Base-by-base conservation (phyloP, 1,140 invertebrate species). In the Drosophila repletoides region DNA sequence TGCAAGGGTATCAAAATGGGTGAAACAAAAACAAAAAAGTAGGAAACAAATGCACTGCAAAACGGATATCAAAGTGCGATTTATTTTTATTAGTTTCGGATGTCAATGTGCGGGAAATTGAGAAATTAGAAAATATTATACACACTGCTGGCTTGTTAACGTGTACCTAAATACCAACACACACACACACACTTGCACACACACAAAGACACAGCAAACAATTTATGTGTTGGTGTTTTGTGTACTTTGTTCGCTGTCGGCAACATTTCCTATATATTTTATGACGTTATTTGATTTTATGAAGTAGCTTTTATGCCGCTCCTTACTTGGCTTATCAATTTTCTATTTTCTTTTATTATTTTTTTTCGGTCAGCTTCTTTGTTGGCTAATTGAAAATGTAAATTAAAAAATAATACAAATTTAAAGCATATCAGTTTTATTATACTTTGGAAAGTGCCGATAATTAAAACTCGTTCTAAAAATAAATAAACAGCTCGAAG, bases 51-150 rank as follows among this genome's bases (percentile, higher is more conserved):
- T 58, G 58, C 77, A 76, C 21, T 65, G 68, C 51, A 65, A 60
- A 70, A 60, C 80, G 80, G 80, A 86, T 86, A 86, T 86, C 81
- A 86, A 86, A 86, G 80, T 86, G 80, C 80, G 80, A 86, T 86
- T 86, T 86, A 86, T 86, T 86, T 86, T 86, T 86, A 86, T 86
- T 86, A 86, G 81, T 86, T 86, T 77, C 80, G 80, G 80, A 86
- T 87, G 81, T 86, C 80, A 76, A 86, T 86, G 80, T 86, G 80
- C 72, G 80, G 80, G 80, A 86, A 86, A 86, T 86, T 86, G 80
- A 86, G 80, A 86, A 86, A 86, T 86, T 86, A 86, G 80, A 86
- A 86, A 86, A 86, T 86, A 86, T 86, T 86, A 86, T 86, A 86
- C 80, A 86, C 73, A 46, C 70, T 68, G 64, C 71, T 76, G 65